A percentile compares a stretch with the other conserved stretches of the same genome.
Conservation (phyloP, 2,797 vertebrate genomes). For the Gambusia yucatana region DNA sequence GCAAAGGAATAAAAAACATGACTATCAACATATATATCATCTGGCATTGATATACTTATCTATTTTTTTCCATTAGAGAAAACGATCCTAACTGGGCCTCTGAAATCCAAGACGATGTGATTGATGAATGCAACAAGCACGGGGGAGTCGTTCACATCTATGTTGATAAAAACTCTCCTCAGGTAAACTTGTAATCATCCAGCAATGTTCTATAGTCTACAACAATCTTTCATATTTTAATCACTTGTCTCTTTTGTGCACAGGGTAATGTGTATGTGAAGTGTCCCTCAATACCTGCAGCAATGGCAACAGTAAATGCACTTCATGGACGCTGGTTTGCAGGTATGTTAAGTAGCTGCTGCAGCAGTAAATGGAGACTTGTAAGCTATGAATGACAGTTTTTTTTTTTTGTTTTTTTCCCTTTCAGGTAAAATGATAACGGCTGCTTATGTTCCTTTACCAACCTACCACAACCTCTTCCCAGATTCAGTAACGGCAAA, state of each 20-base stretch:
- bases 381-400: not conserved
- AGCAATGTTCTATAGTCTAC: not conserved
- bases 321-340: constrained; percentile 99
- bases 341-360: constrained; percentile 79
- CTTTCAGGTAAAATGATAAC: constrained; percentile 96
- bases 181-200: constrained; percentile 79
- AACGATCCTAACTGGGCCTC: constrained; percentile 88
- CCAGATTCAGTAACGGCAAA: constrained; percentile 97
- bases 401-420: not conserved
- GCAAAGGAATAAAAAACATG: not conserved
- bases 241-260: constrained; percentile 1
- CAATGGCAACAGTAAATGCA: constrained; percentile 93
- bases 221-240: not conserved
- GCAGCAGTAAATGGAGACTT: not conserved
- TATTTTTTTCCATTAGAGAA: constrained; percentile 65
- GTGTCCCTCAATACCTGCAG: constrained; percentile 95
- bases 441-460: constrained; percentile 96
- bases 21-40: not conserved
- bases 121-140: constrained; percentile 98
- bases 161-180: constrained; percentile 97
- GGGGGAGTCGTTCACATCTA: constrained; percentile 98
- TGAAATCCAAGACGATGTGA: constrained; percentile 98
- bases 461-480: constrained; percentile 98
- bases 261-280: constrained; percentile 99
- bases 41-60: not conserved